Evolutionary conservation across 2,113 vertebrate species (phyloP).

Genomic region (Microtus richardsoni): DNA sequence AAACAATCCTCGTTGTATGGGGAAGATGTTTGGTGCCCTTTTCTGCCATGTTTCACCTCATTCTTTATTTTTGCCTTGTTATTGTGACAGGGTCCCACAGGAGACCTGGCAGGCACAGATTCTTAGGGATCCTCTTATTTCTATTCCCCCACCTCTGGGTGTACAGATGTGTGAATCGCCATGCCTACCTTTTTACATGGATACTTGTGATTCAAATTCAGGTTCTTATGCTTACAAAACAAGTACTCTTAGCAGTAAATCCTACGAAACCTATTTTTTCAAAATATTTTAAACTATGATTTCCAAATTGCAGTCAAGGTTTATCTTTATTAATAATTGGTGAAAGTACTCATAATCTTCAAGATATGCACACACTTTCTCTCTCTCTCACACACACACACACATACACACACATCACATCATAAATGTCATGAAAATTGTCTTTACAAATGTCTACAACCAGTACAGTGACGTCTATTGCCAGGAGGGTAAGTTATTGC

Average conservation of each 20-base stretch:
- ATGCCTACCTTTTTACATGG: background rate
- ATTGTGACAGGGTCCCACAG: background rate
- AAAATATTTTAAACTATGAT: background rate
- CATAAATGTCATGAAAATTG: background rate
- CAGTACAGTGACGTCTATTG: background rate
- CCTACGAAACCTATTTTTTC: background rate
- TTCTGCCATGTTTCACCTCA: background rate
- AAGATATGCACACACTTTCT: background rate
- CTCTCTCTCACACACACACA: too few species aligned
- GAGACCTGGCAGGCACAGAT: background rate
- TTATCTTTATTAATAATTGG: background rate
- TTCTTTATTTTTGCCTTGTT: background rate
- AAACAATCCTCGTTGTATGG: too few species aligned
- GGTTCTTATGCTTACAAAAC: background rate
- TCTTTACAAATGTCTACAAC: background rate
- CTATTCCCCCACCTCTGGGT: background rate
- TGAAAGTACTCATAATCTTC: background rate
- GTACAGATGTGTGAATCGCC: background rate
- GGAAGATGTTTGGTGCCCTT: background rate
- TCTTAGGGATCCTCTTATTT: background rate
- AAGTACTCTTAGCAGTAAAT: background rate
- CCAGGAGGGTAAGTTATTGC: background rate
- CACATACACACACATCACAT: background rate
- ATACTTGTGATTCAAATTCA: background rate
- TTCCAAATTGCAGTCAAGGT: background rate